phyloP scores from a whole-genome alignment of 2,113 vertebrate genomes.

The Bos javanicus region DNA sequence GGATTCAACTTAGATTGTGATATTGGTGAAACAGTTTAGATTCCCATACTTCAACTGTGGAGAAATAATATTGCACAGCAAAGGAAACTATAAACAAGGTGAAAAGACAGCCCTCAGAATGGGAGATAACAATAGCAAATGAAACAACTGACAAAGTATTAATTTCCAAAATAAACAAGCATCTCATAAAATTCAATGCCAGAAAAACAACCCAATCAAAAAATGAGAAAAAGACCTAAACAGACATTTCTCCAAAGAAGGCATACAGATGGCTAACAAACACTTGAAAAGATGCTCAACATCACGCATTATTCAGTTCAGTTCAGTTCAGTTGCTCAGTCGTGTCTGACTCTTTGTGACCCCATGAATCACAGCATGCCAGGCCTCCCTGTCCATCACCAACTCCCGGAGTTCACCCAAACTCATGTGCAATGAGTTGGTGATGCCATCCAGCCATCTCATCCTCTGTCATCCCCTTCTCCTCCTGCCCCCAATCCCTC shows the following conservation, averaged over 20 bases:
- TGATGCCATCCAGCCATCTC: too few relatives aligned
- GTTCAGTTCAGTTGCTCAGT: too few relatives aligned
- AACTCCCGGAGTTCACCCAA: too few relatives aligned
- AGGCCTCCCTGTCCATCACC: too few relatives aligned
- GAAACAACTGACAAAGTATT: background rate
- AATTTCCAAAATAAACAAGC: background rate
- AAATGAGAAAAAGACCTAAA: background rate
- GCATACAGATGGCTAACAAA: background rate
- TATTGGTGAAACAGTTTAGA: background rate
- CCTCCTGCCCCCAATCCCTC: too few relatives aligned
- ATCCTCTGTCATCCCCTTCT: too few relatives aligned
- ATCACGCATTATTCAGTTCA: background rate
- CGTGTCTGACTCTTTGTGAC: accelerated
- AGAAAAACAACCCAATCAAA: background rate
- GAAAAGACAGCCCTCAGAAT: background rate
- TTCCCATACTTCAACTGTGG: background rate
- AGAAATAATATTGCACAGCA: background rate
- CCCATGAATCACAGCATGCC: too few relatives aligned
- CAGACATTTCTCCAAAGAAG: background rate
- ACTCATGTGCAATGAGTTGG: too few relatives aligned
- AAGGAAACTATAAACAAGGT: background rate
- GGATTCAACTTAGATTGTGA: background rate
- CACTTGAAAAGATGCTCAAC: background rate
- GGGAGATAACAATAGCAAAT: background rate
- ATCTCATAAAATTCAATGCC: background rate